Conservation (phyloP, 2,888 invertebrate species). For the Sceliomorpha sp. region DNA sequence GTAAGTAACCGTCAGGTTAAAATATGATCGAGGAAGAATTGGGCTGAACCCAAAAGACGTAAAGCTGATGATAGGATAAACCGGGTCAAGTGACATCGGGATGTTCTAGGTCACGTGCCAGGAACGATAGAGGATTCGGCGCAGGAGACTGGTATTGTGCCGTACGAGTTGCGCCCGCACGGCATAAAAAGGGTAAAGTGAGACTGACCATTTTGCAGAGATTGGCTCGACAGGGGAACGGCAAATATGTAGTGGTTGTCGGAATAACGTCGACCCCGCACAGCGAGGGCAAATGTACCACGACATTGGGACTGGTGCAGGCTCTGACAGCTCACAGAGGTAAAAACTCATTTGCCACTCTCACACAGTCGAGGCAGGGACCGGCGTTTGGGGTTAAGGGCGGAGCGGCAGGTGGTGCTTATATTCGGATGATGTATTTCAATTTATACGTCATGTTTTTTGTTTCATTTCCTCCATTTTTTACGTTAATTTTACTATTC, state of each 20-base stretch:
- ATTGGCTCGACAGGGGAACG: constrained; percentile 85
- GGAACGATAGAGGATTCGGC: no score
- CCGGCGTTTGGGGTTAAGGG: constrained; percentile 99
- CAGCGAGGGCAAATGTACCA: constrained; percentile 99
- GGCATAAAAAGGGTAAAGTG: constrained; percentile 97
- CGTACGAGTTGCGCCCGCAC: constrained; percentile 92
- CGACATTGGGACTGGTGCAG: constrained; percentile 94
- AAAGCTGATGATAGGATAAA: no score
- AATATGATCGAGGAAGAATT: no score
- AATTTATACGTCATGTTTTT: no score
- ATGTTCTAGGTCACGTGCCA: no score
- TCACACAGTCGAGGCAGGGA: constrained; percentile 98
- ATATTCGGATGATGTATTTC: constrained; percentile 93
- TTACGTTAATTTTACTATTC: no score
- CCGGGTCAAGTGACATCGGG: no score
- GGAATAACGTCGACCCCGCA: constrained; percentile 99
- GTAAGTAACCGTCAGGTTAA: no score
- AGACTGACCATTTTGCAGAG: constrained; percentile 90
- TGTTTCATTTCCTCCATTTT: no score
- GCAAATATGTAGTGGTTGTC: constrained; percentile 96
- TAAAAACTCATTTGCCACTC: constrained; percentile 94
- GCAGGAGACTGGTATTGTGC: constrained; percentile 91
- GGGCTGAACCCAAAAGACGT: no score
- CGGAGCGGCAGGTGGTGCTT: constrained; percentile 99
- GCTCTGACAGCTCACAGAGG: constrained; percentile 92